phyloP scores from a whole-genome alignment of 2,797 vertebrate genomes.

The Gymnothorax javanicus region DNA sequence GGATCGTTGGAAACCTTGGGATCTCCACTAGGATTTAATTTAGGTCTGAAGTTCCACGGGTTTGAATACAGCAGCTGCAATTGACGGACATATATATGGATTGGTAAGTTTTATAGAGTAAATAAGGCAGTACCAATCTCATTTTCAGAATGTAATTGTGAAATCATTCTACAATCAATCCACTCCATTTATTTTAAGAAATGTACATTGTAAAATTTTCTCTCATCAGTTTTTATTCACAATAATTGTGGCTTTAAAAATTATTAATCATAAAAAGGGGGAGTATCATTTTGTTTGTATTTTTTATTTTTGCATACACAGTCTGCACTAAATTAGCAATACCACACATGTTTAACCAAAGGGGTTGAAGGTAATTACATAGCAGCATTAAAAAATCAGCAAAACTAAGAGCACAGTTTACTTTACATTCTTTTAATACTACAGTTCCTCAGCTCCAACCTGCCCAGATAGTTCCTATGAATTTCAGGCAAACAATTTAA shows the following conservation, averaged over 20 bases:
- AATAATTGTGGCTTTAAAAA: slow-evolving; percentile 27
- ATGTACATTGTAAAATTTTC: neutral
- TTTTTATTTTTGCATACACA: too few relatives aligned
- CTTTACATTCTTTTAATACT: slow-evolving; percentile 79
- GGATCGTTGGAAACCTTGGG: too few relatives aligned
- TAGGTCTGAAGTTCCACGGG: too few relatives aligned
- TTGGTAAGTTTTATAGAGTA: too few relatives aligned
- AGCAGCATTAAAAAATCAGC: slow-evolving; percentile 53
- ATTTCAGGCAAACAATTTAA: neutral
- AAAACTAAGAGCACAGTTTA: slow-evolving; percentile 77
- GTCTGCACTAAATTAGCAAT: too few relatives aligned
- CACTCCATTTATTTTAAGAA: neutral
- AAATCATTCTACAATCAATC: too few relatives aligned
- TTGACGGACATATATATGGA: too few relatives aligned
- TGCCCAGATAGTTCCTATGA: neutral
- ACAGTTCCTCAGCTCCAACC: neutral
- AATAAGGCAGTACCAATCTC: slow-evolving; percentile 10
- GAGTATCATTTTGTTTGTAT: slow-evolving; percentile 11
- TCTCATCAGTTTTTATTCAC: slow-evolving; percentile 28
- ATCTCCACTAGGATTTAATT: too few relatives aligned
- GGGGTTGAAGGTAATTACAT: too few relatives aligned
- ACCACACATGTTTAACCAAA: too few relatives aligned
- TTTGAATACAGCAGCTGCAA: too few relatives aligned
- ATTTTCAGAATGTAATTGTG: neutral
- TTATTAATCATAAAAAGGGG: slow-evolving; percentile 33